Conservation (phyloP, 2,113 vertebrate genomes). For the Monarcha castaneiventris region DNA sequence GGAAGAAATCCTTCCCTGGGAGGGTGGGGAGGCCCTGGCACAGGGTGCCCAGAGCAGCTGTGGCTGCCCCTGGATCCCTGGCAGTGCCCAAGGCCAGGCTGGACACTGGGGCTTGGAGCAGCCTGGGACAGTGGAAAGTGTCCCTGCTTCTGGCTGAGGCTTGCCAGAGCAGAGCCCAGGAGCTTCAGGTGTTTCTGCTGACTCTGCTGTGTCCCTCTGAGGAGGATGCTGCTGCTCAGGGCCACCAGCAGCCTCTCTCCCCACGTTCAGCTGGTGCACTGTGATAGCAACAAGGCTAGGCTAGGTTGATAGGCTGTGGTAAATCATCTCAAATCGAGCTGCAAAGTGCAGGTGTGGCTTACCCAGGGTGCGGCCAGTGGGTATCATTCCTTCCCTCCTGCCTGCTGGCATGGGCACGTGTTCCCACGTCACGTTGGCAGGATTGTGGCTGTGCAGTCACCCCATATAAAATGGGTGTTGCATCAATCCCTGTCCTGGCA, state of each 20-base stretch:
- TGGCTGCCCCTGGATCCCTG: background rate
- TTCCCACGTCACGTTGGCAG: accelerated
- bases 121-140: accelerated
- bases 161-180: background rate
- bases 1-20: background rate
- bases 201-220: background rate
- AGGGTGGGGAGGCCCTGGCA: accelerated
- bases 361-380: background rate
- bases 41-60: background rate
- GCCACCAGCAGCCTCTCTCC: background rate
- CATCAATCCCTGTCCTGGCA: background rate
- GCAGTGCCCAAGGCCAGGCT: accelerated
- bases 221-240: background rate
- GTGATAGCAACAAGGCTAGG: background rate
- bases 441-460: background rate
- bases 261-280: background rate
- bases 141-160: background rate
- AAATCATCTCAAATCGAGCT: background rate
- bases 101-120: background rate
- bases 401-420: accelerated
- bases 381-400: background rate
- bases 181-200: background rate
- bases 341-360: background rate
- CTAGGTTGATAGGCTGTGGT: accelerated
- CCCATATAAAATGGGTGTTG: background rate